phyloP scores from a whole-genome alignment of 2,113 vertebrate genomes.

The Hassar affinis region DNA sequence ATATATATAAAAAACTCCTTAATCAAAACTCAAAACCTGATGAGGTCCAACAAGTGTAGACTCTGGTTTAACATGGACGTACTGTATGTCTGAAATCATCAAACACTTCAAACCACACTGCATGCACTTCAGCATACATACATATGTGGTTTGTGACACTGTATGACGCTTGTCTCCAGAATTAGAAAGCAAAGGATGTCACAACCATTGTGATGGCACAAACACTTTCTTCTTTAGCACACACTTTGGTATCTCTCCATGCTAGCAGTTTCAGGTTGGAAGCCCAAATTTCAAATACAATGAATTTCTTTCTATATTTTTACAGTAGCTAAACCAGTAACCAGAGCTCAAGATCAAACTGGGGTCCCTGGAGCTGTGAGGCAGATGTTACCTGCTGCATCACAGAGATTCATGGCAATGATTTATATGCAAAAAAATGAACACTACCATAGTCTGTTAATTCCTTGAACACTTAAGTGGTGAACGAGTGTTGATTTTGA shows the following conservation, averaged over 20 bases:
- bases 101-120: not conserved
- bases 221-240: not conserved
- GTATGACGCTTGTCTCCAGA: not conserved
- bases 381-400: not conserved
- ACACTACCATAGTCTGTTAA: not conserved
- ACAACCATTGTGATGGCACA: not conserved
- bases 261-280: not conserved
- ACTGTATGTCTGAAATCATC: not conserved
- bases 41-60: not conserved
- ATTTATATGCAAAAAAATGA: not conserved
- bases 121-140: not conserved
- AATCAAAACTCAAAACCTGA: not conserved
- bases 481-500: not conserved
- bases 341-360: not conserved
- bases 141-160: slow-evolving; percentile 7
- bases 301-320: not conserved
- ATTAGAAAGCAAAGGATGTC: slow-evolving; percentile 2
- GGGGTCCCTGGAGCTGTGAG: not conserved
- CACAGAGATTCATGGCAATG: not conserved
- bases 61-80: not conserved
- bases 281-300: not conserved
- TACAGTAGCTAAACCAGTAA: not conserved
- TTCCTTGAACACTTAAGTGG: not conserved
- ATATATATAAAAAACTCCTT: too few species aligned
- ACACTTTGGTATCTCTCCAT: not conserved